Evolutionary conservation across 2,888 invertebrate species (phyloP).

Genomic region (Trisateles emortualis): DNA sequence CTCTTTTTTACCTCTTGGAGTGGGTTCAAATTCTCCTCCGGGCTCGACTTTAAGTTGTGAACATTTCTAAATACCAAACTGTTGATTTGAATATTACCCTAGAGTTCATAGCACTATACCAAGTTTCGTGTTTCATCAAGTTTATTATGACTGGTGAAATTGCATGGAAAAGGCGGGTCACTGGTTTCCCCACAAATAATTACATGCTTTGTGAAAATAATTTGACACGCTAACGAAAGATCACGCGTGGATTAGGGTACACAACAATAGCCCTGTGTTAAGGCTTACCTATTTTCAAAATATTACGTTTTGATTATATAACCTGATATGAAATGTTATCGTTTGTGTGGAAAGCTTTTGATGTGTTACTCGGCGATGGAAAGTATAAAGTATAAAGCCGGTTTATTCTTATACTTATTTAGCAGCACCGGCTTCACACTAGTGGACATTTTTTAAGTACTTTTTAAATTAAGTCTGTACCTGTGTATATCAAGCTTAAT

Average conservation of each 20-base stretch:
- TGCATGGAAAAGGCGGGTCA: conserved; percentile 46
- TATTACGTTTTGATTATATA: conserved; percentile 8
- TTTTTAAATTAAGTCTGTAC: no score
- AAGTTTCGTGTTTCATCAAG: conserved; percentile 39
- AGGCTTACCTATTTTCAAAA: conserved; percentile 13
- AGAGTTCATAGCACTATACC: conserved; percentile 37
- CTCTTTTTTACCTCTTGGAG: no score
- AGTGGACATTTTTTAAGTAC: no score
- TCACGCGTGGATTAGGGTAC: conserved; percentile 43
- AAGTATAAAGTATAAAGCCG: no score
- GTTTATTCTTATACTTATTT: no score
- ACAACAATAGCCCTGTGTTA: conserved; percentile 34
- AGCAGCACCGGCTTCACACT: no score
- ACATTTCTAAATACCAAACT: conserved; percentile 20
- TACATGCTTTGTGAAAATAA: conserved; percentile 42
- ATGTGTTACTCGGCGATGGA: neutral
- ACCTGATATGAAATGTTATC: neutral
- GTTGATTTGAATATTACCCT: conserved; percentile 24
- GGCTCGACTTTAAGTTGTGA: neutral
- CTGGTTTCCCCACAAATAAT: conserved; percentile 40
- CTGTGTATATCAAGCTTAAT: no score
- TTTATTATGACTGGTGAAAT: conserved; percentile 44
- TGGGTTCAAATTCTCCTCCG: no score
- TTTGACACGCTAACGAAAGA: conserved; percentile 44
- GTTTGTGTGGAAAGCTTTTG: neutral